Evolutionary conservation across 1,140 invertebrate species (phyloP), one percentile per base, ranked within the genome.

Genomic region (Helicorthomorpha holstii): DNA sequence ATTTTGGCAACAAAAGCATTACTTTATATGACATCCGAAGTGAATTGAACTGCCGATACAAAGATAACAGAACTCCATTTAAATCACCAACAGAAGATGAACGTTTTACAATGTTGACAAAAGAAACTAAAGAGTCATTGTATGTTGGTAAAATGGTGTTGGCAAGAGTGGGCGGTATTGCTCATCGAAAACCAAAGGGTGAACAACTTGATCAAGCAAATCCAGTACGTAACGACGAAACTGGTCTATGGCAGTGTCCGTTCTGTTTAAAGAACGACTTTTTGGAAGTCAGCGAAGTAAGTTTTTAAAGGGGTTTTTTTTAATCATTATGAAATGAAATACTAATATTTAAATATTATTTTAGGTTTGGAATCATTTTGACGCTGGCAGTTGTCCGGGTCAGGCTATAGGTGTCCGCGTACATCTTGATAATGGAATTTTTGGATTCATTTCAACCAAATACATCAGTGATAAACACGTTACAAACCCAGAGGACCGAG

Each of bases 11-110:
- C 63, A 98, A 98, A 63, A 89, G 85, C 59, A 93, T 95, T 16
- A 98, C 94, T 0, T 66, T 99, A 26, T 98, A 98, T 62, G 95
- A 98, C 63, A 98, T 99, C 50, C 71, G 93, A 54, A 86, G 87
- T 0, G 96, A 99, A 71, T 70, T 99, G 55, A 95, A 92, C 66
- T 81, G 84, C 60, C 75, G 92, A 23, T 99, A 98, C 66, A 95
- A 95, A 69, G 96, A 99, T 67, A 71, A 92, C 24, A 76, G 96
- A 54, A 75, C 77, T 12, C 71, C 81, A 0, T 97, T 86, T 65
- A 68, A 75, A 52, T 77, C 85, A 23, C 78, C 88, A 0, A 84
- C 79, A 46, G 69, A 81, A 1, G 89, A 94, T 60, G 86, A 94
- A 63, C 62, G 91, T 23, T 98, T 98, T 63, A 87, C 96, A 64